These are phyloP conservation scores for Oscheius sp. DNA, from an alignment of 2,888 invertebrate genomes.

Conservation along the genomic window DNA sequence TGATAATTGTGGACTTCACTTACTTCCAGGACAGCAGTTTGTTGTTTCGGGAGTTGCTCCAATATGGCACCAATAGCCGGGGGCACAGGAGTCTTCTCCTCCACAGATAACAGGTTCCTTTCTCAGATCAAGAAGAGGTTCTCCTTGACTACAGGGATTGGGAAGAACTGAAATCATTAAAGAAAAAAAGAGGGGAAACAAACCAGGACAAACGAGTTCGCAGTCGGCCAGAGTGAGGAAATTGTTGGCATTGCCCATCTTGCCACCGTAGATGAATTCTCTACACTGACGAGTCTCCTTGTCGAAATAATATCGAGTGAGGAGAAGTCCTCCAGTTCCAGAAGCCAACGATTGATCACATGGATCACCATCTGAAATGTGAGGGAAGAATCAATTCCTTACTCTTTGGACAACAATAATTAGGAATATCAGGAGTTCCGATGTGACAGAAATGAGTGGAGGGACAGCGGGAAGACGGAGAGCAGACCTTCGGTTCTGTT, in stretches of 20 bases:
- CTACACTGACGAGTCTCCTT: constrained; percentile 53
- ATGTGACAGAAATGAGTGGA: constrained; percentile 69
- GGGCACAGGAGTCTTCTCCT: constrained; percentile 61
- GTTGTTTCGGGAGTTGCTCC: constrained; percentile 67
- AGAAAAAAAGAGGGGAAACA: not conserved
- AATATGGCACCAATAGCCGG: constrained; percentile 68
- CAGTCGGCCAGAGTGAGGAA: constrained; percentile 65
- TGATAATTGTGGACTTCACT: constrained; percentile 26
- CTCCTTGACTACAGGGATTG: constrained; percentile 68
- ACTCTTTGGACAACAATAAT: constrained; percentile 69
- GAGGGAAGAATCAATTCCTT: not conserved
- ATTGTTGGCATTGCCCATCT: constrained; percentile 68
- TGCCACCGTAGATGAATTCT: constrained; percentile 59
- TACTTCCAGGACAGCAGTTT: constrained; percentile 69
- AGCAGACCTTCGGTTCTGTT: constrained; percentile 46
- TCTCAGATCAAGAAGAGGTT: constrained; percentile 59
- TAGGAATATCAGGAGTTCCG: constrained; percentile 56
- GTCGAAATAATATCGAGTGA: constrained; percentile 65
- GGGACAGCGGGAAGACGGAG: constrained; percentile 55
- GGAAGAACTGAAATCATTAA: constrained; percentile 48
- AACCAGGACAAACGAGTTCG: constrained; percentile 65
- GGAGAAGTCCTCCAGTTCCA: constrained; percentile 57
- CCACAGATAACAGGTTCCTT: constrained; percentile 68
- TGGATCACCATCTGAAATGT: constrained; percentile 63
- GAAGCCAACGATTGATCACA: constrained; percentile 56